Base-by-base conservation (phyloP, 2,888 invertebrate genomes). In the Thecophora atra region DNA sequence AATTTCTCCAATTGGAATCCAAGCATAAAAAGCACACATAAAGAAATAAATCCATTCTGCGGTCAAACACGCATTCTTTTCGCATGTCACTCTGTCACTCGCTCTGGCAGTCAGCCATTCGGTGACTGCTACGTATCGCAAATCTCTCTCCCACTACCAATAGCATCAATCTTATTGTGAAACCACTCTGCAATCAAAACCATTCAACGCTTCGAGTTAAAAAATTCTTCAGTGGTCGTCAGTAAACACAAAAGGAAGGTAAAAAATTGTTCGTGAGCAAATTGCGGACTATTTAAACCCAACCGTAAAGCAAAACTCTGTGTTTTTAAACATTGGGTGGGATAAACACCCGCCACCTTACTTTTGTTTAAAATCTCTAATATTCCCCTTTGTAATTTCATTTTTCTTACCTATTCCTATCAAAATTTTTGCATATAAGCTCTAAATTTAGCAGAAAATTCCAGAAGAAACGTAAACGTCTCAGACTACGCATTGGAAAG, bases 401-500 rank as follows among this genome's bases (percentile, higher is more conserved):
- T 37, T 58, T 52, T 13, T 47, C 19, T 62, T 54, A 62, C 21
- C 24, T 54, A 68, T 74, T 75, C 78, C 58, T 75, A 86, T 86
- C 83, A 83, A 74, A 81, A 81, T 75, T 79, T 79, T n/a, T n/a
- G n/a, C n/a, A n/a, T n/a, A n/a, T n/a, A n/a, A n/a, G n/a, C n/a
- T n/a, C n/a, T n/a, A n/a, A n/a, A n/a, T n/a, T n/a, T n/a, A n/a
- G n/a, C n/a, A n/a, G n/a, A n/a, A n/a, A n/a, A 74, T 79, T 78
- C 73, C 85, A 81, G 80, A 86, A 87, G 63, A 86, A 86, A 79
- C 81, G 78, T 69, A 83, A 82, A 78, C 85, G 86, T 70, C 81
- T 87, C 77, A 82, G 84, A 79, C 81, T 84, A 76, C 85, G 86
- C 74, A 82, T 87, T 75, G 84, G 85, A 84, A 84, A 87, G 72